Evolutionary conservation across 1,140 invertebrate genomes (phyloP), one percentile per base, ranked within the genome.

Genomic region (Papilio xuthus): DNA sequence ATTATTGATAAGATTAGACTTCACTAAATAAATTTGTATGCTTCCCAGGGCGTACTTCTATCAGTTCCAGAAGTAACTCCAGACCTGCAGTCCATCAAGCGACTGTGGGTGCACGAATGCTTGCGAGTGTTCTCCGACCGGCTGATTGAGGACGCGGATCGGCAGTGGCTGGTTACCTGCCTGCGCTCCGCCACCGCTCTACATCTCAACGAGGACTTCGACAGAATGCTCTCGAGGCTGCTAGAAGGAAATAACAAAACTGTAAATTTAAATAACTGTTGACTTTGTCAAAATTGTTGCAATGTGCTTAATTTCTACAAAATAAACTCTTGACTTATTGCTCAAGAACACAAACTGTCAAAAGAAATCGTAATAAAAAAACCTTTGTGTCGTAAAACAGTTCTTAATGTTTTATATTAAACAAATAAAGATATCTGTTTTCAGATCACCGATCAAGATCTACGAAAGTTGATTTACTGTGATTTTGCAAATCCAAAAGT

Each of bases 401-500:
- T n/a, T n/a, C n/a, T n/a, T n/a, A n/a, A n/a, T n/a, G n/a, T 18
- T 37, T 20, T 28, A 4, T 42, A 41, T 70, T 4, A 70, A 32
- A 70, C 15, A 8, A n/a, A 41, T 70, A 32, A 7, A 15, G 0
- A 18, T 69, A 70, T n/a, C 7, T 70, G 15, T 84, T 86, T 86
- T 80, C 81, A 96, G 96, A 95, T 98, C 56, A 96, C 96, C 6
- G 97, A 98, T 86, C 94, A 95, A 63, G 97, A 99, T 91, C 94
- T 99, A 18, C 95, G 98, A 77, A 97, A 97, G 83, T 94, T 99
- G 56, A 96, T 99, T 42, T 99, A 97, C 90, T 99, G 99, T 93
- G 98, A 99, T 91, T 99, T 99, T 92, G 96, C 96, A 1, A 98
- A 99, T 94, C 97, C 98, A 0, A 99, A 99, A 95, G 97, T 97